These are phyloP conservation scores for Exephanes ischioxanthus DNA, from an alignment of 2,888 invertebrate genomes.

Conservation along the genomic window DNA sequence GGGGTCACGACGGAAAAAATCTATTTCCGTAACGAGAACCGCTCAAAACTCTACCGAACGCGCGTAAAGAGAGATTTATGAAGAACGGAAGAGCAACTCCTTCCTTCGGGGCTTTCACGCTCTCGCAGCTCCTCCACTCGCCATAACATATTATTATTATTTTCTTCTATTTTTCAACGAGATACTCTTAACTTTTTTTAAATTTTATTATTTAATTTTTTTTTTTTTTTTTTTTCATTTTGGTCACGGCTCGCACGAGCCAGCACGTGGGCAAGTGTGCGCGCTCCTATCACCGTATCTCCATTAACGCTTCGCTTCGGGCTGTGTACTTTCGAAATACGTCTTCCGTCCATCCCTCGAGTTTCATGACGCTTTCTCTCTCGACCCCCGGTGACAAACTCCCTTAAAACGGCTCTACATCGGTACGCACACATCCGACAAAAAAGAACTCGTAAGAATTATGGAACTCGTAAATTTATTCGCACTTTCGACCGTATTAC, in stretches of 20 bases:
- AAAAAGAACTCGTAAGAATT: slow-evolving; percentile 25
- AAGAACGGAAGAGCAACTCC: slow-evolving; percentile 74
- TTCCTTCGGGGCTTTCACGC: slow-evolving; percentile 53
- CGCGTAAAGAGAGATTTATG: slow-evolving; percentile 76
- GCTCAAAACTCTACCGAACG: slow-evolving; percentile 59
- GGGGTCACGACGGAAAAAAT: slow-evolving; percentile 61
- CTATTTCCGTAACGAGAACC: slow-evolving; percentile 69
- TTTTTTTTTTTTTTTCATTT: slow-evolving; percentile 10
- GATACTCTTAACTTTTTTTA: slow-evolving; percentile 13
- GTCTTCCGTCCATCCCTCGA: slow-evolving; percentile 63
- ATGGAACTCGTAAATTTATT: slow-evolving; percentile 65
- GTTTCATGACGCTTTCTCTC: slow-evolving; percentile 50
- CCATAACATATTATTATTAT: slow-evolving; percentile 50
- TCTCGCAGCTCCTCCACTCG: slow-evolving; percentile 28
- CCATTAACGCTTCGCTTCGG: slow-evolving; percentile 65
- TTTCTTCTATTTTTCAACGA: slow-evolving; percentile 47
- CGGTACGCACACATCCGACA: neutral
- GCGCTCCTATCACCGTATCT: slow-evolving; percentile 64
- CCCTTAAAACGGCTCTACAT: slow-evolving; percentile 30
- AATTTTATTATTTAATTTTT: slow-evolving; percentile 5
- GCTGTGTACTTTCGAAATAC: slow-evolving; percentile 66
- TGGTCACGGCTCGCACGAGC: slow-evolving; percentile 47
- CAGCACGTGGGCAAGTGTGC: slow-evolving; percentile 56
- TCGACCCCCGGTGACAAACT: slow-evolving; percentile 40
- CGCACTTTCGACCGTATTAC: slow-evolving; percentile 47